Conservation (phyloP, 1,140 invertebrate genomes). For the Drosophila teissieri region DNA sequence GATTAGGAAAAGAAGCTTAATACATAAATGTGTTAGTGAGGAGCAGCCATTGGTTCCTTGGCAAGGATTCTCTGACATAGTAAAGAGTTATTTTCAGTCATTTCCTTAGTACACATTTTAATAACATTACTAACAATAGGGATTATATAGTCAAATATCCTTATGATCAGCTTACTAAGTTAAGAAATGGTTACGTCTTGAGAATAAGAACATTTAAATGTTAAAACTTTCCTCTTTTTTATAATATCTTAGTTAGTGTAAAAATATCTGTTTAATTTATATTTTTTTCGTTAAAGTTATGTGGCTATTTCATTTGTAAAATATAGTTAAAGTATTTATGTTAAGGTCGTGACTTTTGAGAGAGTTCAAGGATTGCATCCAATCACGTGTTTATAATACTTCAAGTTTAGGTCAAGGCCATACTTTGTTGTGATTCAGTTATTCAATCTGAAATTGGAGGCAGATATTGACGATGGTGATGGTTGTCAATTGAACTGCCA, state of each 20-base stretch:
- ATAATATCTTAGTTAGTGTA: too few relatives aligned
- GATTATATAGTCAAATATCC: background rate
- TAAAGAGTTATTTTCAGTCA: too few relatives aligned
- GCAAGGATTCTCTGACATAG: too few relatives aligned
- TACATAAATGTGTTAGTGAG: background rate
- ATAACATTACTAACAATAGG: background rate
- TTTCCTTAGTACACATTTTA: background rate
- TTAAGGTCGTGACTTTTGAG: background rate
- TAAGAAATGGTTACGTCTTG: background rate
- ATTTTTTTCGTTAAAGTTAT: too few relatives aligned
- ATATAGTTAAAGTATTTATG: background rate
- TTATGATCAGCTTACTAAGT: background rate
- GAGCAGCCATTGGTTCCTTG: background rate
- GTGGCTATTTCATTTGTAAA: too few relatives aligned
- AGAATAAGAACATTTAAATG: background rate
- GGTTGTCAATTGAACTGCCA: constrained; percentile 45
- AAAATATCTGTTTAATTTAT: background rate
- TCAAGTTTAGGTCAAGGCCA: constrained; percentile 24
- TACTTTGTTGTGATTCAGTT: constrained; percentile 31
- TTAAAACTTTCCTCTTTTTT: background rate
- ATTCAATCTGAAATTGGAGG: constrained; percentile 25
- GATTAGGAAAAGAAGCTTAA: background rate
- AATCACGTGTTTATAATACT: background rate
- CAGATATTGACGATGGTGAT: constrained; percentile 6
- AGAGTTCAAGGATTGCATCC: background rate